Conservation (phyloP, 2,113 vertebrate genomes). For the Delphinus delphis region DNA sequence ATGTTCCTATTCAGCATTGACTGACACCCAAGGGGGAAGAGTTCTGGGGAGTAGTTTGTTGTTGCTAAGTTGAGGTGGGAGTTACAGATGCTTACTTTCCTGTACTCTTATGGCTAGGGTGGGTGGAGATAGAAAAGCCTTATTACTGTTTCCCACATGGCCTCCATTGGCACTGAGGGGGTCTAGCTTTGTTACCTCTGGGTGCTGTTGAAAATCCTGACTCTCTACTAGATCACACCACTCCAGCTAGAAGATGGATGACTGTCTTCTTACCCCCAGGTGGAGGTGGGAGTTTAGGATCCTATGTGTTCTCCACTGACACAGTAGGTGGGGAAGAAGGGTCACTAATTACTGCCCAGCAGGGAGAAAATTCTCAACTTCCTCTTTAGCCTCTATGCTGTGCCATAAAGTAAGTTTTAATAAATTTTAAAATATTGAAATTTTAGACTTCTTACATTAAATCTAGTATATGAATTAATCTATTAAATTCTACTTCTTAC, state of each 20-base stretch:
- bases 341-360: neutral
- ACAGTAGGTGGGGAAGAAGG: neutral
- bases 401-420: neutral
- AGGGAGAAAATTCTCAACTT: neutral
- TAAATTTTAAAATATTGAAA: neutral
- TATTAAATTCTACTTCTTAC: neutral
- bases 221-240: neutral
- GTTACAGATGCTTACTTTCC: neutral
- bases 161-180: fast-evolving
- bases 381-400: neutral
- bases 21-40: neutral
- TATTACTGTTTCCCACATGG: neutral
- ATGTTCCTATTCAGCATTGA: neutral
- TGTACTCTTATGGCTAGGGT: fast-evolving
- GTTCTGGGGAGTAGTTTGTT: neutral
- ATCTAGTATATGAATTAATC: neutral
- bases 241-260: neutral
- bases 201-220: neutral
- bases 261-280: neutral
- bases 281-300: neutral
- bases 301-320: neutral
- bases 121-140: neutral
- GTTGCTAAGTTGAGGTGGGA: neutral
- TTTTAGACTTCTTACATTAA: neutral
- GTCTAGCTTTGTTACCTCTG: neutral